These are phyloP conservation scores for Theonella swinhoei DNA, from an alignment of 37 sponge, comb jelly and placozoan species.

Conservation along the genomic window DNA sequence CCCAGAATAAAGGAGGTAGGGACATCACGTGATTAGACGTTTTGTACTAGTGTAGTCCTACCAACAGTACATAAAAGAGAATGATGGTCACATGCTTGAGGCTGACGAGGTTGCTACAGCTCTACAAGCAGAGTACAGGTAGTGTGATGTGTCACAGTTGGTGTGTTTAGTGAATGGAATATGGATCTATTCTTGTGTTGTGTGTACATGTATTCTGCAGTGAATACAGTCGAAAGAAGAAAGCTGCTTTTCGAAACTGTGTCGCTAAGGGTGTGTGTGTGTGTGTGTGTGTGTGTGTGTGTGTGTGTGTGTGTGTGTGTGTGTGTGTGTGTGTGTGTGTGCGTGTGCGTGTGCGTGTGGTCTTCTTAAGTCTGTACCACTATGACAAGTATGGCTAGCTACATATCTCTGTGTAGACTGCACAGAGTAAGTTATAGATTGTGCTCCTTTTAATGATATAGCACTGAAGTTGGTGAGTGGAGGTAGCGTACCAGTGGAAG, in stretches of 20 bases:
- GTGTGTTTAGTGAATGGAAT: neutral
- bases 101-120: conserved; percentile 46
- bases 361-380: too few relatives aligned
- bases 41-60: neutral
- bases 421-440: too few relatives aligned
- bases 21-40: neutral
- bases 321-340: too few relatives aligned
- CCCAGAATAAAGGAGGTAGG: conserved; percentile 74
- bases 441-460: too few relatives aligned
- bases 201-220: too few relatives aligned
- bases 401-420: too few relatives aligned
- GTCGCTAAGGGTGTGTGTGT: conserved; percentile 48
- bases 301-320: too few relatives aligned
- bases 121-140: conserved; percentile 44
- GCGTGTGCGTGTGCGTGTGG: too few relatives aligned
- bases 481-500: conserved; percentile 20
- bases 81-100: conserved; percentile 10
- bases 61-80: conserved; percentile 22
- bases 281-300: conserved; percentile 33
- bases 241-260: conserved; percentile 13
- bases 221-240: conserved; percentile 62
- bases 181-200: too few relatives aligned
- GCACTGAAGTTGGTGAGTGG: neutral
- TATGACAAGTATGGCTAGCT: too few relatives aligned
- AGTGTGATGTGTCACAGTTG: neutral